Evolutionary conservation across 2,113 vertebrate species (phyloP).

Genomic region (Hippocampus abdominalis): DNA sequence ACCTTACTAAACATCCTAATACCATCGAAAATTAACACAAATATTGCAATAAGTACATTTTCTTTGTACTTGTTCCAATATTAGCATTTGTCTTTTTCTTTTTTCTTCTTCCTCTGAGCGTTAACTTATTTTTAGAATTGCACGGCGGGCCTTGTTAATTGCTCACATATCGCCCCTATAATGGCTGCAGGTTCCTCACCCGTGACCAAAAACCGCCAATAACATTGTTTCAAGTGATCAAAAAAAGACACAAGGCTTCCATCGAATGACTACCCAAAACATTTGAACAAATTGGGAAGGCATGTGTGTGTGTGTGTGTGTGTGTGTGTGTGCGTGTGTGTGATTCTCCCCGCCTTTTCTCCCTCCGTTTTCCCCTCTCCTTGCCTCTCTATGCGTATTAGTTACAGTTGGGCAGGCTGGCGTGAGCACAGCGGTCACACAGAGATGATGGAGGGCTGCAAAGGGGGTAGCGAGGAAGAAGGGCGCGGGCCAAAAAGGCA

Average conservation of each 20-base stretch:
- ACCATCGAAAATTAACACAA: no score
- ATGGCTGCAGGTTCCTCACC: not conserved
- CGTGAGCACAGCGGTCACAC: constrained; percentile 50
- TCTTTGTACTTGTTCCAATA: no score
- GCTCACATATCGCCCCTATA: not conserved
- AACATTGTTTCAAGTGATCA: not conserved
- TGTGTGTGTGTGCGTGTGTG: not conserved
- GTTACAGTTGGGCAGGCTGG: constrained; percentile 64
- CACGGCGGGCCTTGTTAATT: not conserved
- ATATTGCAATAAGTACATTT: no score
- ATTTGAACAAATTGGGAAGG: not conserved
- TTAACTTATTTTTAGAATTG: not conserved
- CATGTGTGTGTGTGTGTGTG: not conserved
- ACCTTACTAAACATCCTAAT: not conserved
- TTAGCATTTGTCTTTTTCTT: no score
- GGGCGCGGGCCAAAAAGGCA: constrained; percentile 19
- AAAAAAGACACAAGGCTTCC: not conserved
- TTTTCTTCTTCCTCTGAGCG: not conserved
- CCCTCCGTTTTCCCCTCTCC: constrained; percentile 30
- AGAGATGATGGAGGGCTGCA: constrained; percentile 48
- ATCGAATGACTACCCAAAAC: constrained; percentile 2
- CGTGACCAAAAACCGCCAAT: not conserved
- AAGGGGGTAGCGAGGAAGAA: constrained; percentile 27
- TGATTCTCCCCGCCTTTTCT: constrained; percentile 4
- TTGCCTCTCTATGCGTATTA: constrained; percentile 49